Base-by-base conservation (phyloP, 2,113 vertebrate genomes). In the Sinocyclocheilus rhinocerous region DNA sequence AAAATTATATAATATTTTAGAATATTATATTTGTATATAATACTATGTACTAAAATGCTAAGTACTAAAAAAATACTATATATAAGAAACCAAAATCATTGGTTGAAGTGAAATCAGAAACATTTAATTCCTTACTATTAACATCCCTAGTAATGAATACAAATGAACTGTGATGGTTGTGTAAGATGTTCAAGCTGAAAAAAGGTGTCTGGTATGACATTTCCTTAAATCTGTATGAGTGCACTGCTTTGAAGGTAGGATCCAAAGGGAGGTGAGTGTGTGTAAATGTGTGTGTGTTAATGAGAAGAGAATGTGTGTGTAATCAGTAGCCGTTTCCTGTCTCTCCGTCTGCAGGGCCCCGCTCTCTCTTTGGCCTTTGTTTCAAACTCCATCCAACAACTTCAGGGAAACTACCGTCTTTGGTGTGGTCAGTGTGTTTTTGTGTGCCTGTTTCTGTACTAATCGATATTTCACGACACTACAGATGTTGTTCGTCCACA, bases 311-410 rank as follows among this genome's bases (percentile, higher is more conserved):
- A 59, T 77, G 78, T 76, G 57, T 86, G 70, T 61, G 57, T 89
- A 94, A 94, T 95, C 93, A 94, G 91, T 84, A 89, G 90, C 90
- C 87, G 91, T 93, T 95, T 95, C 94, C 93, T 94, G 92, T 90
- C 79, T 94, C 94, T 94, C 91, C 92, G 77, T 91, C 87, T 63
- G 84, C 33, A 84, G 52, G 88, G 91, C 90, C 90, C 91, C 52
- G 20, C 90, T 87, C 89, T 50, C 69, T 39, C 69, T 36, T 87
- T 84, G 86, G 92, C 92, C 90, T 95, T 94, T 94, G 93, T 95
- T 95, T 92, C 76, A 84, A 87, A 85, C 65, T 13, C 76, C 83
- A 84, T 90, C 83, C 76, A 91, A 94, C 91, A 94, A 93, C 89
- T 24, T 26, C 26, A 88, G 92, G 93, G 93, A 94, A 94, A 89